Conservation (phyloP, 2,888 invertebrate genomes). For the Cheilosia variabilis region DNA sequence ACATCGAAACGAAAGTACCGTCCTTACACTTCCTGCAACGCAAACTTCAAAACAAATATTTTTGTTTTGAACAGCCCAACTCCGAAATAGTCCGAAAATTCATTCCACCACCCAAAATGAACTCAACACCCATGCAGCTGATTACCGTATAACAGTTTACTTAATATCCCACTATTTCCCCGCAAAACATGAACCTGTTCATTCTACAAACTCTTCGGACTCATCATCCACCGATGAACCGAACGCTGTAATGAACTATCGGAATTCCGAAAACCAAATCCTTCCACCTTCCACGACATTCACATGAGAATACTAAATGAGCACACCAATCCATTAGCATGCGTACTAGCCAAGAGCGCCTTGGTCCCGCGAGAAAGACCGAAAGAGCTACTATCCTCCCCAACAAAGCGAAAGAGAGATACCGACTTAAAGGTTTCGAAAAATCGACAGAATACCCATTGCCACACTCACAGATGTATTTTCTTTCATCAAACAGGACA, state of each 20-base stretch:
- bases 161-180: slow-evolving; percentile 70
- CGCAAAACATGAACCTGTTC: slow-evolving; percentile 61
- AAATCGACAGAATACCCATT: slow-evolving; percentile 63
- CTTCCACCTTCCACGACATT: slow-evolving; percentile 37
- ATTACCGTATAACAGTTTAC: slow-evolving; percentile 60
- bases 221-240: slow-evolving; percentile 16
- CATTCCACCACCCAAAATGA: slow-evolving; percentile 26
- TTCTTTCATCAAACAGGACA: slow-evolving; percentile 69
- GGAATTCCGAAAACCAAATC: slow-evolving; percentile 28
- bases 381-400: slow-evolving; percentile 75
- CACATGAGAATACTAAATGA: slow-evolving; percentile 71
- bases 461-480: slow-evolving; percentile 63
- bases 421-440: slow-evolving; percentile 61
- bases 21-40: too few relatives aligned
- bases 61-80: slow-evolving; percentile 23
- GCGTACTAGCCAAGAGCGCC: slow-evolving; percentile 58
- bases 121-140: slow-evolving; percentile 33
- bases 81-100: slow-evolving; percentile 44
- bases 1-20: too few relatives aligned
- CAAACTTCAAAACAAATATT: not conserved
- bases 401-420: slow-evolving; percentile 64
- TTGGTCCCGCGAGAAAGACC: slow-evolving; percentile 63
- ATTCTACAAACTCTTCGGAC: slow-evolving; percentile 59
- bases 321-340: slow-evolving; percentile 49
- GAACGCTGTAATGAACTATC: slow-evolving; percentile 28